Evolutionary conservation across 2,113 vertebrate genomes (phyloP).

Genomic region (Passerina amoena): DNA sequence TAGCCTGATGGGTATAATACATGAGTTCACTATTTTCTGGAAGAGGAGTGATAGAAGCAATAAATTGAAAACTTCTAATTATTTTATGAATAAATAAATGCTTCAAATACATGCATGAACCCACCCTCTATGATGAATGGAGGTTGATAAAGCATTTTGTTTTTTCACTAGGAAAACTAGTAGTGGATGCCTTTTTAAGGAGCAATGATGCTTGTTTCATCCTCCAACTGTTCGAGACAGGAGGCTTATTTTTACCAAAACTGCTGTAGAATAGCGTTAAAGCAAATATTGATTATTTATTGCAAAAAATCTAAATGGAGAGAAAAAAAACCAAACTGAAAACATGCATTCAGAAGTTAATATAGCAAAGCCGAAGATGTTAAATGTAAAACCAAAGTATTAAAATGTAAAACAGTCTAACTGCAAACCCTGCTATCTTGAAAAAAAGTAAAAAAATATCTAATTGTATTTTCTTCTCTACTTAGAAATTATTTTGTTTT

Average conservation of each 20-base stretch:
- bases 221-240: background rate
- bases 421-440: background rate
- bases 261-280: background rate
- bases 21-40: background rate
- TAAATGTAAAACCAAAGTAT: background rate
- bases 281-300: conserved; percentile 55
- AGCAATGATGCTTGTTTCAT: background rate
- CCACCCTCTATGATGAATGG: background rate
- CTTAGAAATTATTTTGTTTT: background rate
- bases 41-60: background rate
- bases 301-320: conserved; percentile 6
- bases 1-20: background rate
- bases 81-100: background rate
- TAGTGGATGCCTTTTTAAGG: background rate
- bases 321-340: background rate
- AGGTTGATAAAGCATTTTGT: background rate
- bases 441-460: background rate
- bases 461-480: background rate
- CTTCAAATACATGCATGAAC: background rate
- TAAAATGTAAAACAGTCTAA: background rate
- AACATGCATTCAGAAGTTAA: conserved; percentile 4
- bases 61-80: background rate
- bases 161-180: background rate
- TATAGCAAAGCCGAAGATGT: background rate
- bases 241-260: conserved; percentile 28